Base-by-base conservation (phyloP, 53 echinoderm and acorn worm species). In the Astropecten irregularis region DNA sequence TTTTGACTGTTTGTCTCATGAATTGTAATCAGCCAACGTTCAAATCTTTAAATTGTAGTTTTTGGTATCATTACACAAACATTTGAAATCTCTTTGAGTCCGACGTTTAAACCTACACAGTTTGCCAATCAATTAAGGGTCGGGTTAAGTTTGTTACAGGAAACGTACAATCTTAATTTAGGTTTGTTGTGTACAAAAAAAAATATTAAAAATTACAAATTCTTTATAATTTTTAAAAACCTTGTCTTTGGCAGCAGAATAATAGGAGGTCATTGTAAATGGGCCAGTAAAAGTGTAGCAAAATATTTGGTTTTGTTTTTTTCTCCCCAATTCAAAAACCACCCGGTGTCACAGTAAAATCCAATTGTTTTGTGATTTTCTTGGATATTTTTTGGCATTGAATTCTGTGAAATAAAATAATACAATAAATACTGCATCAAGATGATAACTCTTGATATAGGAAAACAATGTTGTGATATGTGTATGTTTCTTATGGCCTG, bases 371-470 rank as follows among this genome's bases (percentile, higher is more conserved):
- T 73, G 73, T 37, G 51, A 54, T 73, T 73, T 73, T 54, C 73
- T 53, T 73, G 35, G 36, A 73, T 73, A 73, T 73, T 73, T 73
- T n/a, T 73, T 53, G 50, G 53, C 72, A 53, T 52, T 73, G 52
- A 19, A 53, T 54, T 73, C 55, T 54, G 73, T 73, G 54, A 38
- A 52, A 54, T 25, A 27, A 20, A 73, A 52, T 73, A 73, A n/a
- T 35, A 38, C 54, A 73, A 73, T 73, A 73, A 73, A 73, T 73
- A 53, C 20, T 23, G 38, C 54, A 13, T 54, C 52, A 53, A 52
- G 69, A 69, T 69, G 36, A 53, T 27, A 73, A 36, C 28, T 54
- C 35, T 54, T 73, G 73, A 52, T 38, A 53, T 21, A n/a, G n/a
- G n/a, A n/a, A n/a, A n/a, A n/a, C n/a, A n/a, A n/a, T n/a, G n/a